Evolutionary conservation across 1,140 invertebrate genomes (phyloP), one percentile per base, ranked within the genome.

Genomic region (Drosophila biarmipes): DNA sequence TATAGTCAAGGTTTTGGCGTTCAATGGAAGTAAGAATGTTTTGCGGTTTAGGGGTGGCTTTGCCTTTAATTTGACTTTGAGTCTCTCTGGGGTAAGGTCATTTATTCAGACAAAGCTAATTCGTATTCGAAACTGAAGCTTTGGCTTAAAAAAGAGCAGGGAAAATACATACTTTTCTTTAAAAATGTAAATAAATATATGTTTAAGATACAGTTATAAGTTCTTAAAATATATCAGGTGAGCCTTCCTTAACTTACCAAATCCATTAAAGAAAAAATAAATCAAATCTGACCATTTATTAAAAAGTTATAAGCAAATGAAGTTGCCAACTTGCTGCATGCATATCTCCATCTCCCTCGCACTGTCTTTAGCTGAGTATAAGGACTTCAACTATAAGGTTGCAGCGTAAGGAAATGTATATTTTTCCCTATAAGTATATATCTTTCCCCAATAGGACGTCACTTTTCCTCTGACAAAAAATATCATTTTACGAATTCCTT

Each of bases 31-130:
- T 10, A 21, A 27, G 53, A 15, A 31, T 38, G 35, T 53, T 57
- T 74, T 40, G 42, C 27, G 72, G 48, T 31, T 48, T 53, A 59
- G 69, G 69, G 68, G 69, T 45, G 53, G 46, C 5, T 68, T 37
- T 37, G 15, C 29, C 10, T 27, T 10, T 21, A 64, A 49, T 69
- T 56, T 71, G 51, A 69, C 64, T 71, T 71, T 71, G 40, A 56
- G 31, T 31, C 17, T 21, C 4, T 27, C 4, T 34, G 11, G 46
- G 35, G 21, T 42, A 73, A 73, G 55, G 67, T 73, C 56, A 48
- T 38, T 34, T 10, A 15, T 21, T 29, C 19, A 27, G 29, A 61
- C n/a, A 53, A 46, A 46, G 48, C 49, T 31, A 38, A 68, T 38
- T 68, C 14, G n/a, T 8, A 52, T 35, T 64, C 52, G 8, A 67